Evolutionary conservation across 2,797 vertebrate species (phyloP).

Genomic region (Hippopotamyrus pictus): DNA sequence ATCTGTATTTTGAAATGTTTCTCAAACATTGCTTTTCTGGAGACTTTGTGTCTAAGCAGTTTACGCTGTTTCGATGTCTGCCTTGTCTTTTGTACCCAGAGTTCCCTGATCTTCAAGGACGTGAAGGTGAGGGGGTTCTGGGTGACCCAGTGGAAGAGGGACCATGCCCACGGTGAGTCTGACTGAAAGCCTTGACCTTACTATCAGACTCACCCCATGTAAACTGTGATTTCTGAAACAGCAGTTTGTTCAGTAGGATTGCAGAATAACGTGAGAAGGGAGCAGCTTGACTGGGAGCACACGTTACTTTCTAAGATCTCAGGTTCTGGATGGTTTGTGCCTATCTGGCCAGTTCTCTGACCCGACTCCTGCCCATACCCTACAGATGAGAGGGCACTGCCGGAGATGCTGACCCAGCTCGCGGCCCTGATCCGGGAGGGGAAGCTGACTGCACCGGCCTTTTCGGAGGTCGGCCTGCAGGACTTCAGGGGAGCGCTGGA

Average conservation of each 20-base stretch:
- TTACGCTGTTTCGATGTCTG: not conserved
- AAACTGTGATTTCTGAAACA: not conserved
- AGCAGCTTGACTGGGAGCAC: not conserved
- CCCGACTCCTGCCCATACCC: constrained; percentile 7
- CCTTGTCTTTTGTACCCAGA: constrained; percentile 54
- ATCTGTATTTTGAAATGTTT: not conserved
- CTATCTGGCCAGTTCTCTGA: not conserved
- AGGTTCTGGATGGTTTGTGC: not conserved
- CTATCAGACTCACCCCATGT: not conserved
- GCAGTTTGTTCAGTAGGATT: not conserved
- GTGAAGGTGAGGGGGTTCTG: constrained; percentile 84
- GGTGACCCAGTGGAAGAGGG: constrained; percentile 85
- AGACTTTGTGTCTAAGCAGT: not conserved
- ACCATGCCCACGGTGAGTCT: constrained; percentile 67
- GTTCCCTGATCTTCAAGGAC: constrained; percentile 87
- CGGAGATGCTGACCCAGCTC: constrained; percentile 71
- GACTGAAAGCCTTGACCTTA: not conserved
- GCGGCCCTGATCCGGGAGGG: constrained; percentile 69
- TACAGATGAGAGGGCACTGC: constrained; percentile 48
- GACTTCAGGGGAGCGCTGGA: constrained; percentile 71
- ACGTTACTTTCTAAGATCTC: not conserved
- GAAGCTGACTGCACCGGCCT: constrained; percentile 68
- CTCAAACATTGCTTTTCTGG: not conserved
- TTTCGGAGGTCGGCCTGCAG: constrained; percentile 62
- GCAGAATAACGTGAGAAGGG: not conserved